phyloP scores from a whole-genome alignment of 2,888 invertebrate species.

The Acrocera orbiculus region DNA sequence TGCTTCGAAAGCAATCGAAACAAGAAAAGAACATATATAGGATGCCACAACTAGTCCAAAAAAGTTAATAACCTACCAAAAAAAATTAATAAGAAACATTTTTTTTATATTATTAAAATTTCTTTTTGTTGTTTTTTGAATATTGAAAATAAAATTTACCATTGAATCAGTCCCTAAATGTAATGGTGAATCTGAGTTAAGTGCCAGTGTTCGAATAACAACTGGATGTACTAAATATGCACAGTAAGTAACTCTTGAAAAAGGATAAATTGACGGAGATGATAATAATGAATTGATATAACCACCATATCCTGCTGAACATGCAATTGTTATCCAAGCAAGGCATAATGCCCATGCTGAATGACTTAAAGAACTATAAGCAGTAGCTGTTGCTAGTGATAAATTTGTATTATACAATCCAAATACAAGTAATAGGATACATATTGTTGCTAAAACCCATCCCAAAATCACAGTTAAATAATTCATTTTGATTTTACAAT shows the following conservation, averaged over 20 bases:
- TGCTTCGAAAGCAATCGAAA: slow-evolving; percentile 69
- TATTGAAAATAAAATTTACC: slow-evolving; percentile 39
- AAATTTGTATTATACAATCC: slow-evolving; percentile 58
- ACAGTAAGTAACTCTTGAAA: slow-evolving; percentile 74
- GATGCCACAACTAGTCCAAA: slow-evolving; percentile 67
- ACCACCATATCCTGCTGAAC: slow-evolving; percentile 71
- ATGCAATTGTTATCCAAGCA: slow-evolving; percentile 71
- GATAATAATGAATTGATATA: slow-evolving; percentile 54
- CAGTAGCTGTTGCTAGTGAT: slow-evolving; percentile 49
- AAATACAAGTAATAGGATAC: slow-evolving; percentile 56
- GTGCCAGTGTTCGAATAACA: slow-evolving; percentile 58
- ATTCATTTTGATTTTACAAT: slow-evolving; percentile 55
- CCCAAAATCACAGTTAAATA: slow-evolving; percentile 48
- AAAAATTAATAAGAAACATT: not conserved
- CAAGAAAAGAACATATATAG: slow-evolving; percentile 55
- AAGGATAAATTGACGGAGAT: slow-evolving; percentile 61
- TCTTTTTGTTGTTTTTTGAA: not conserved
- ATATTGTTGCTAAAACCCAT: slow-evolving; percentile 49
- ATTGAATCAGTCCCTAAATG: slow-evolving; percentile 64
- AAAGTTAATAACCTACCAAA: slow-evolving; percentile 52
- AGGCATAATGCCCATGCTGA: slow-evolving; percentile 66
- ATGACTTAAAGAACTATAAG: slow-evolving; percentile 66
- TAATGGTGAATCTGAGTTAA: slow-evolving; percentile 65
- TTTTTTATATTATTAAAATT: too few relatives aligned
- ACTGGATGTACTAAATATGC: slow-evolving; percentile 73